Conservation (phyloP, 1,140 invertebrate species). For the Habropoda laboriosa region DNA sequence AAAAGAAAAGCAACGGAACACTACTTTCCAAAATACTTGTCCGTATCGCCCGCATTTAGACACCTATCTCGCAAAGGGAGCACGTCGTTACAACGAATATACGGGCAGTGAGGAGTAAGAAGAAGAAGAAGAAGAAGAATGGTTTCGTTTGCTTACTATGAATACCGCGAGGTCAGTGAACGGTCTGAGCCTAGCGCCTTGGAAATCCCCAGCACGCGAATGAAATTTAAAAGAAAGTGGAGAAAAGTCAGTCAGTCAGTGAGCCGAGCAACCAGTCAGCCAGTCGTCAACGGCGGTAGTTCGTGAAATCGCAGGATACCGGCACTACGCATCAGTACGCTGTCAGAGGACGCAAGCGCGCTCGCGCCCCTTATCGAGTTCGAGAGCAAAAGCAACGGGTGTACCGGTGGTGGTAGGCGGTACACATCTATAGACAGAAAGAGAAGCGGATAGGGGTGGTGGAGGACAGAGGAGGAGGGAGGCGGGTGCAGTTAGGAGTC, state of each 20-base stretch:
- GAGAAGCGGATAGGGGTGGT: constrained; percentile 28
- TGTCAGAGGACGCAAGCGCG: constrained; percentile 69
- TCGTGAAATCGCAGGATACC: constrained; percentile 72
- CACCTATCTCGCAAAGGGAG: neutral
- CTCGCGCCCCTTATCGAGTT: constrained; percentile 78
- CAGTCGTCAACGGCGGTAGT: constrained; percentile 59
- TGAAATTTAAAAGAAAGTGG: constrained; percentile 64
- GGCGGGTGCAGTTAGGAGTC: constrained; percentile 67
- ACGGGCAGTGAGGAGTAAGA: neutral
- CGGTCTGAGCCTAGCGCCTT: neutral
- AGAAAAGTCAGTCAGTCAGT: constrained; percentile 33
- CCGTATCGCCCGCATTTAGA: neutral
- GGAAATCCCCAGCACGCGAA: constrained; percentile 40
- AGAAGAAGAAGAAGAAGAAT: neutral
- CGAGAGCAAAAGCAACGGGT: constrained; percentile 74
- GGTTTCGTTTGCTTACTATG: neutral
- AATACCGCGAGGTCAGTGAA: constrained; percentile 1
- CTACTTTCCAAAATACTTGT: neutral
- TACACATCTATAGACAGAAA: constrained; percentile 17
- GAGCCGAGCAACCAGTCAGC: constrained; percentile 42
- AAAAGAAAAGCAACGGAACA: too few species aligned
- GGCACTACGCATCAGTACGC: constrained; percentile 54
- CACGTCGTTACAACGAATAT: neutral
- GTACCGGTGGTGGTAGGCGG: constrained; percentile 51
- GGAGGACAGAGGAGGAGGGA: constrained; percentile 55